Evolutionary conservation across 2,113 vertebrate species (phyloP), one percentile per base, ranked within the genome.

Genomic region (Chaetodon trifascialis): DNA sequence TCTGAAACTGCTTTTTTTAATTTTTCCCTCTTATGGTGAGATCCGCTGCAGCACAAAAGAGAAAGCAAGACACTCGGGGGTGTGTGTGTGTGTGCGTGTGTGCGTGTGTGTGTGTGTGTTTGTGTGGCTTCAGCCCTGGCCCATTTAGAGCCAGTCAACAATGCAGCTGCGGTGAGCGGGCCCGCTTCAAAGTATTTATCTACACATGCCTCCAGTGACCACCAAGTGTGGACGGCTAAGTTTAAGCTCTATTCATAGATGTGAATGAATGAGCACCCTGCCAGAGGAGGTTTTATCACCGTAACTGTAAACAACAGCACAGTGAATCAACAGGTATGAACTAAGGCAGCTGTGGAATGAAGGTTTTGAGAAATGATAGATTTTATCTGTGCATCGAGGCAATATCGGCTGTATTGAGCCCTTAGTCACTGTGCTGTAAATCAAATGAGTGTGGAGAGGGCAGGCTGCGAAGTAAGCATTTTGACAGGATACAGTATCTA

Each of bases 161-260:
- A 93, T 91, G 86, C 87, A 90, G 91, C 80, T 90, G 94, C 77
- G 93, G 93, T 89, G 82, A 89, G 84, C 60, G 44, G 75, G 74
- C 87, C 88, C 30, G 84, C 93, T 91, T 94, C 86, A 95, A 95
- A 95, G 92, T 93, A 90, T 93, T 92, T 87, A 88, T 94, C 93
- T 92, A 88, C 90, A 91, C 92, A 93, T 92, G 91, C 92, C 91
- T 93, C 55, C 70, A 56, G 90, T 94, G 92, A 95, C 94, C 94
- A 84, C 94, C 83, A 76, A 92, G 92, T 92, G 91, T 82, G 87
- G 86, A 93, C 54, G 72, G 89, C 90, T 87, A 85, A 92, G 83
- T 93, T 93, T 90, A 82, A 86, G 82, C 92, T 91, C 94, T 95
- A 95, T 94, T 95, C 93, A 93, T 94, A 94, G 92, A 89, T 76